Base-by-base conservation (phyloP, 2,888 invertebrate genomes). In the Syrphus vitripennis region DNA sequence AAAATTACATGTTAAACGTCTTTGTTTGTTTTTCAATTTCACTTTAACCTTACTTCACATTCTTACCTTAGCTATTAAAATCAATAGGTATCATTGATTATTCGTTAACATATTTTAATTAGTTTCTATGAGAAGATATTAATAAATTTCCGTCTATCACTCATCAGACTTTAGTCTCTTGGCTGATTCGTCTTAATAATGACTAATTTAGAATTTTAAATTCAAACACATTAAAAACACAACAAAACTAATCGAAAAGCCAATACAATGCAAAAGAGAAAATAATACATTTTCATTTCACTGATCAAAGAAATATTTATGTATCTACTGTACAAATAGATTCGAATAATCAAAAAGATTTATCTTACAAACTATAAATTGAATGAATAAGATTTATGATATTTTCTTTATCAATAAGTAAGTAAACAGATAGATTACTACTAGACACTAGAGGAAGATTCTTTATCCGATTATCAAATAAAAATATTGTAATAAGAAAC, bases 381-480 rank as follows among this genome's bases (percentile, higher is more conserved):
- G 7, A 59, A 21, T 59, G n/a, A 5, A 19, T 59, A 4, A 37
- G 34, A 37, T 37, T 59, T 21, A 59, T 37, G 34, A 59, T 6
- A 57, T 31, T 19, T 7, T 7, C 26, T 16, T 42, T 42, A 63
- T 42, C 42, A 42, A 26, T 14, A 63, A 26, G 9, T 19, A 29
- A 63, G 24, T 53, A 26, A 53, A 24, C 24, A 61, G 0, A 1
- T 12, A 24, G 37, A 50, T n/a, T n/a, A n/a, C n/a, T n/a, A n/a
- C n/a, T n/a, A n/a, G n/a, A n/a, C n/a, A n/a, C n/a, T n/a, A 34
- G 50, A 24, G 7, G 29, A 53, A 53, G 37, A 70, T 70, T 55
- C 70, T 19, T 26, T 10, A 45, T 31, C 4, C 14, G 48, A 65
- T 53, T 55, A 70, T 37, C 26, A 61, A 53, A 45, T n/a, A 48